Evolutionary conservation across 2,113 vertebrate genomes (phyloP).

Genomic region (Ageneiosus marmoratus): DNA sequence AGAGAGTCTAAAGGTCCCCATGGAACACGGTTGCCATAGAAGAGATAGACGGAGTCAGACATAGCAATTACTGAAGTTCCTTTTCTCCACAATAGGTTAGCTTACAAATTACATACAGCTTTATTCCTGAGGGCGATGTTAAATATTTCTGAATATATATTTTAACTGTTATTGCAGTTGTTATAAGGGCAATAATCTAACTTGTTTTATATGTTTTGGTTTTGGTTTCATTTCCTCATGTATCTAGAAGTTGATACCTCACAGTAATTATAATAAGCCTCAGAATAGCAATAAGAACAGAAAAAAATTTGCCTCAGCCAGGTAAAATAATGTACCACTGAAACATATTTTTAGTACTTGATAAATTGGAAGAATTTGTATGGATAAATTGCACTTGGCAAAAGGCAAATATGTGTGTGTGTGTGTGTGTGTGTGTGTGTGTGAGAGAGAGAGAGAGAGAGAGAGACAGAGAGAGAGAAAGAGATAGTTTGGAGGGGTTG

Average conservation of each 20-base stretch:
- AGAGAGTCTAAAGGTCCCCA: slow-evolving; percentile 64
- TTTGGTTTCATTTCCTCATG: not conserved
- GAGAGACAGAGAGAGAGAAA: no score
- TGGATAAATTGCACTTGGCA: not conserved
- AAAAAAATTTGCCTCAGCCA: no score
- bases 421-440: slow-evolving; percentile 2
- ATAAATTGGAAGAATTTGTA: not conserved
- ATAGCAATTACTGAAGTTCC: slow-evolving; percentile 70
- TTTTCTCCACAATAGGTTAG: slow-evolving; percentile 69
- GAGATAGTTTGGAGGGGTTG: no score
- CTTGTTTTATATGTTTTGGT: not conserved
- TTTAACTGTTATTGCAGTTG: not conserved
- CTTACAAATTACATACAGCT: not conserved
- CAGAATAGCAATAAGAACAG: no score
- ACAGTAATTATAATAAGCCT: no score
- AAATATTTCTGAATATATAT: not conserved
- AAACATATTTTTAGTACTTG: not conserved
- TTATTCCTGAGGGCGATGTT: not conserved
- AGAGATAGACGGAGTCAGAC: slow-evolving; percentile 61
- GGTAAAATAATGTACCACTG: no score
- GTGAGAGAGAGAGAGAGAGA: not conserved
- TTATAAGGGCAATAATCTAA: not conserved
- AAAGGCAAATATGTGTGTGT: not conserved
- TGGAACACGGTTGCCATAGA: slow-evolving; percentile 69
- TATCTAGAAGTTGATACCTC: not conserved